Conservation (phyloP, 2,888 invertebrate species). For the Phengaris arion region DNA sequence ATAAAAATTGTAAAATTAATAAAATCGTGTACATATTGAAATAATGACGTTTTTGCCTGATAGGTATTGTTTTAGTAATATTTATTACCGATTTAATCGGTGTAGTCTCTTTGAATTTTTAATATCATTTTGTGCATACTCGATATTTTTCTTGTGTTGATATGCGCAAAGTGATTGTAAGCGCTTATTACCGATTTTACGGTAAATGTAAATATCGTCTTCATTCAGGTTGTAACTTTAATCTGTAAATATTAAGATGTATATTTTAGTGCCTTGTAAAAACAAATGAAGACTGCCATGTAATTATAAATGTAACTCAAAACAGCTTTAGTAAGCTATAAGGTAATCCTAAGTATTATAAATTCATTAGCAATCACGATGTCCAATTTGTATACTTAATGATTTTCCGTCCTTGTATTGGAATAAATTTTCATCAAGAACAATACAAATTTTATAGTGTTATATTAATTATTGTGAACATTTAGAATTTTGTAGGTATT, state of each 20-base stretch:
- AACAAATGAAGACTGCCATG: slow-evolving; percentile 78
- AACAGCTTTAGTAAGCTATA: slow-evolving; percentile 77
- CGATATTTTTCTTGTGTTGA: slow-evolving; percentile 52
- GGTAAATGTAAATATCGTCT: slow-evolving; percentile 74
- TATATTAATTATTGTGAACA: not conserved
- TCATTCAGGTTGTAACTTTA: slow-evolving; percentile 70
- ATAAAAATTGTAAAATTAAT: slow-evolving; percentile 51
- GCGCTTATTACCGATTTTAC: slow-evolving; percentile 78
- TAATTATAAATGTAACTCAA: slow-evolving; percentile 65
- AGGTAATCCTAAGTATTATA: slow-evolving; percentile 56
- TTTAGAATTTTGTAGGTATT: not conserved
- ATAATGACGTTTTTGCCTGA: slow-evolving; percentile 60
- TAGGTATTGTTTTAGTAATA: slow-evolving; percentile 71
- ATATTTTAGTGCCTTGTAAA: slow-evolving; percentile 67
- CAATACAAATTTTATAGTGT: not conserved
- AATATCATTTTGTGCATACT: slow-evolving; percentile 73
- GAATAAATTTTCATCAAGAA: not conserved
- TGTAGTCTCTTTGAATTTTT: slow-evolving; percentile 50
- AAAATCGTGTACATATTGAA: slow-evolving; percentile 59
- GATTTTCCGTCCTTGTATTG: not conserved
- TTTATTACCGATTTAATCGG: slow-evolving; percentile 77
- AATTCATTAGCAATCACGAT: not conserved
- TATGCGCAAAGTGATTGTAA: slow-evolving; percentile 77
- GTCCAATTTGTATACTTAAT: not conserved
- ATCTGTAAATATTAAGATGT: slow-evolving; percentile 68